phyloP scores from a whole-genome alignment of 2,888 invertebrate genomes.

The Zeuzera pyrina region DNA sequence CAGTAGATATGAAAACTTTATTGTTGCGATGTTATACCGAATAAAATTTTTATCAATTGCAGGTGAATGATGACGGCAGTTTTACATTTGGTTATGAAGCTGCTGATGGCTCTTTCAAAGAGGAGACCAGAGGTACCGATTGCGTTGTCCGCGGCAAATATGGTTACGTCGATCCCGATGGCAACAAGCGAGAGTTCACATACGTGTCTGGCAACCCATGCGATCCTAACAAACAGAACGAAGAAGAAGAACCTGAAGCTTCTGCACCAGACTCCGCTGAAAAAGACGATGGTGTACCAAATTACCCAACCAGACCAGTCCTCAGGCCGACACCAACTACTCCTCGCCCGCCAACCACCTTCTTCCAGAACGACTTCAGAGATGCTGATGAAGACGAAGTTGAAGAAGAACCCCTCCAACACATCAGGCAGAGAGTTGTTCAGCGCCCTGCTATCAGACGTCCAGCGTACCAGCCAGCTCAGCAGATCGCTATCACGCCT shows the following conservation, averaged over 20 bases:
- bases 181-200: constrained; percentile 88
- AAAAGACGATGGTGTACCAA: constrained; percentile 76
- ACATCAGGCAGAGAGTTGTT: constrained; percentile 59
- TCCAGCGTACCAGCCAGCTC: constrained; percentile 57
- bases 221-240: constrained; percentile 85
- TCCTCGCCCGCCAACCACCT: constrained; percentile 75
- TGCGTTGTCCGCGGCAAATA: constrained; percentile 91
- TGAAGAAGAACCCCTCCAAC: constrained; percentile 68
- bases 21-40: too few relatives aligned
- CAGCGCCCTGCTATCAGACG: constrained; percentile 60
- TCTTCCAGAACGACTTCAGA: constrained; percentile 81
- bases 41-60: constrained; percentile 19
- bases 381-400: constrained; percentile 76
- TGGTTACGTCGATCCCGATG: constrained; percentile 89
- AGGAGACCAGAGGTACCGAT: constrained; percentile 88
- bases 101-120: constrained; percentile 89
- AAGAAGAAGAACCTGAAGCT: constrained; percentile 75
- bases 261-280: constrained; percentile 71
- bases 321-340: constrained; percentile 62
- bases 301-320: constrained; percentile 65
- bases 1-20: too few relatives aligned
- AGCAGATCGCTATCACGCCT: constrained; percentile 73
- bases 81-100: constrained; percentile 90
- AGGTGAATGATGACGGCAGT: constrained; percentile 85
- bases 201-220: constrained; percentile 91